Base-by-base conservation (phyloP, 1,140 invertebrate genomes). In the Sitodiplosis mosellana region DNA sequence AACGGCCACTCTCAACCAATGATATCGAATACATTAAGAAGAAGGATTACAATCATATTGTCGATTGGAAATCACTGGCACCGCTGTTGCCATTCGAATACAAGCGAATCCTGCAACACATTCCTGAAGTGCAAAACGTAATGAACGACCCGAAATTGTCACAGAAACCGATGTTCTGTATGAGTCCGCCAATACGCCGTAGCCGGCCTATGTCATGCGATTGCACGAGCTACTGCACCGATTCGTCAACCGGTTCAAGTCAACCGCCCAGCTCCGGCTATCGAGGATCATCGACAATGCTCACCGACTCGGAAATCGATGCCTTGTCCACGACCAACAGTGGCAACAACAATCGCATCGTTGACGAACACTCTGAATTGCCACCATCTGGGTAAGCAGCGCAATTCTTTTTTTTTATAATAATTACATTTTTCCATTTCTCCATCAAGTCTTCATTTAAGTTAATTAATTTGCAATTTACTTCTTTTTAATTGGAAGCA, bases 41-140 rank as follows among this genome's bases (percentile, higher is more conserved):
- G 54, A 77, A 80, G 59, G 82, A 83, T 49, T 79, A 90, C 50
- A 74, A 75, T 19, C 85, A 91, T 56, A 78, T 93, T 10, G 75
- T 78, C 56, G 89, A 94, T 59, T 93, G 88, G 88, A 84, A 90
- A 57, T 91, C 86, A 1, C 66, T 94, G 33, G 87, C 83, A 49
- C 81, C 91, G 46, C 68, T 94, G 17, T 60, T 94, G 37, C 89
- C 88, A 0, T 68, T 70, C 46, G 86, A 93, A 59, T 87, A 87
- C 58, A 71, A 77, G 52, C 71, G 69, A 48, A 60, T 83, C 42
- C 58, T 87, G 46, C 72, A 81, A 47, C 81, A 86, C 61, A 72
- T 86, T 53, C 83, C 82, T 11, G 81, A 87, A 69, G 56, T 82
- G 22, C 72, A 58, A 45, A 41, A 56, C 46, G 49, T 49, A 36